These are phyloP conservation scores for Planococcus citri DNA, from an alignment of 1,140 invertebrate species.

Conservation along the genomic window DNA sequence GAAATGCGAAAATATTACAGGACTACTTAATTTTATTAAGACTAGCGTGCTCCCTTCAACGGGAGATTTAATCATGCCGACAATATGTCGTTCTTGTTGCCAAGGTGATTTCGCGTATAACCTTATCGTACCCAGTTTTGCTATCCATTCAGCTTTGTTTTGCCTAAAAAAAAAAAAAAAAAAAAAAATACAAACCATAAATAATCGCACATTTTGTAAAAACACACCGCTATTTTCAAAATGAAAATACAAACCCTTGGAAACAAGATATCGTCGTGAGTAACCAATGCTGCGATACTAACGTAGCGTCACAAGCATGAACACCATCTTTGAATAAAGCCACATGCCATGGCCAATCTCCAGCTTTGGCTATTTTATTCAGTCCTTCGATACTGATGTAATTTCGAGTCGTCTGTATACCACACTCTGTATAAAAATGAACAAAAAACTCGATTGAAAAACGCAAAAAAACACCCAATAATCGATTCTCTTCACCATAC, in stretches of 20 bases:
- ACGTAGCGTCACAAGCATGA: constrained; percentile 75
- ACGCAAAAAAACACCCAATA: constrained; percentile 20
- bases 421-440: constrained; percentile 49
- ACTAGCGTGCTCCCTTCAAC: constrained; percentile 75
- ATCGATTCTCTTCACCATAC: background rate
- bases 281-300: constrained; percentile 66
- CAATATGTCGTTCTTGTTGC: constrained; percentile 70
- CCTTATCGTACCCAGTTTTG: constrained; percentile 60
- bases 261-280: constrained; percentile 80
- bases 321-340: constrained; percentile 67
- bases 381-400: constrained; percentile 40
- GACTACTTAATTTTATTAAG: constrained; percentile 62
- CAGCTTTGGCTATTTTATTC: constrained; percentile 53
- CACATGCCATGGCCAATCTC: constrained; percentile 83
- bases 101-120: constrained; percentile 65
- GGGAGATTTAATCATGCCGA: constrained; percentile 79
- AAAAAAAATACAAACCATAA: too few relatives aligned
- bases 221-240: too few relatives aligned
- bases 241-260: constrained; percentile 42
- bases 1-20: constrained; percentile 63
- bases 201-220: background rate
- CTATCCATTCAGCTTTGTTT: constrained; percentile 71
- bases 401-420: constrained; percentile 46
- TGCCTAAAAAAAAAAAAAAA: constrained; percentile 42
- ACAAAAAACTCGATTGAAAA: too few relatives aligned